These are phyloP conservation scores for Antedon mediterranea DNA, from an alignment of 53 echinoderm and acorn worm species.

Conservation along the genomic window DNA sequence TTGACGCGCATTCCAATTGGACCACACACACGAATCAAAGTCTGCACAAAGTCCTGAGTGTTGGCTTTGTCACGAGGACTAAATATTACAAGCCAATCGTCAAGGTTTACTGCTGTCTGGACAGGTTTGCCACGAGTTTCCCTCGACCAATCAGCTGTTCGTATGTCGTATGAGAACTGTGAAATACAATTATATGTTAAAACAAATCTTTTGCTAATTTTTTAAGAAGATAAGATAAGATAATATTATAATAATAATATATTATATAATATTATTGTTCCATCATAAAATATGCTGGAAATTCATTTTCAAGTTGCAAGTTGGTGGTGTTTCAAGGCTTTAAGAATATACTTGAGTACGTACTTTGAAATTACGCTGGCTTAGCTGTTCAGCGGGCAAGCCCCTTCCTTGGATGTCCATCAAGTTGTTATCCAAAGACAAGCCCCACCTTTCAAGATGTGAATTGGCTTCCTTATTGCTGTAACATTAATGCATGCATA, in stretches of 20 bases:
- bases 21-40: conserved; percentile 35
- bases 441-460: conserved; percentile 31
- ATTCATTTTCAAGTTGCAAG: too few species aligned
- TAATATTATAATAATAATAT: too few species aligned
- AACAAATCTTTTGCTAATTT: too few species aligned
- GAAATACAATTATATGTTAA: not conserved
- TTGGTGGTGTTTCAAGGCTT: too few species aligned
- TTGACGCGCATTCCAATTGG: conserved; percentile 55
- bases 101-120: conserved; percentile 7
- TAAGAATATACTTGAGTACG: not conserved
- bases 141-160: conserved; percentile 54
- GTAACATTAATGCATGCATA: too few species aligned
- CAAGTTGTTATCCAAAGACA: conserved; percentile 29
- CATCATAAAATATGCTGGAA: too few species aligned
- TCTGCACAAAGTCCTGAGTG: conserved; percentile 31
- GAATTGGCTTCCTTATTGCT: conserved; percentile 27
- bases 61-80: conserved; percentile 20
- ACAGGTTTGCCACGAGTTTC: conserved; percentile 35
- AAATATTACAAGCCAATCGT: conserved; percentile 46
- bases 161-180: conserved; percentile 29
- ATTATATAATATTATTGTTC: too few species aligned
- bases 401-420: conserved; percentile 25
- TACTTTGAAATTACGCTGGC: conserved; percentile 10
- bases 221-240: too few species aligned
- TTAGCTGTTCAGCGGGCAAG: conserved; percentile 34